A percentile compares a stretch with the other conserved stretches of the same genome.
Evolutionary conservation across 2,113 vertebrate species (phyloP).

Genomic region (Tichodroma muraria): DNA sequence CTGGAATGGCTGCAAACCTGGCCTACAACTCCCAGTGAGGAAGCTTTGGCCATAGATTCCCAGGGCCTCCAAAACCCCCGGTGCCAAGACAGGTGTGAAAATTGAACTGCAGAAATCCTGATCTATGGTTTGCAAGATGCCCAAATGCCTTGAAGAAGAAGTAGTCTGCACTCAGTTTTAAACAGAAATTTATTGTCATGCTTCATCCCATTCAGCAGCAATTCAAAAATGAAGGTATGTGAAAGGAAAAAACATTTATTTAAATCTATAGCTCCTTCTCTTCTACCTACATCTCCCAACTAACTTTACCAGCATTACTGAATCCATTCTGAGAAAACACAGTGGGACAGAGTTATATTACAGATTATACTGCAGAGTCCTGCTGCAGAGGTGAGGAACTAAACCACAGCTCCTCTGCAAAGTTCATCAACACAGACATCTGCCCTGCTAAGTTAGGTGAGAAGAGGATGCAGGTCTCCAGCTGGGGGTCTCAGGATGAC

Average conservation of each 20-base stretch:
- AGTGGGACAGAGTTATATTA: not conserved
- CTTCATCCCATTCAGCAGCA: not conserved
- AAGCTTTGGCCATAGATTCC: not conserved
- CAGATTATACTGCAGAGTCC: not conserved
- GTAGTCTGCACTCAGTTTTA: not conserved
- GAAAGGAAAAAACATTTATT: not conserved
- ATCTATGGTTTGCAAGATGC: not conserved
- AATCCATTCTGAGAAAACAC: not conserved
- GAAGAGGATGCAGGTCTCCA: not conserved
- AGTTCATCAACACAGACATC: not conserved
- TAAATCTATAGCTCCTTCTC: not conserved
- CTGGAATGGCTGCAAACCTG: not conserved
- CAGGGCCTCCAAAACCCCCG: not conserved
- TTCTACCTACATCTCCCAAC: not conserved
- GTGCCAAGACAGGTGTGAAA: not conserved
- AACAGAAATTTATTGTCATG: not conserved
- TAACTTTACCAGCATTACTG: not conserved
- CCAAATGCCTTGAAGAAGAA: not conserved
- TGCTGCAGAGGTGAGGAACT: not conserved
- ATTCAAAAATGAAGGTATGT: not conserved
- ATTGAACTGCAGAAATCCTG: not conserved
- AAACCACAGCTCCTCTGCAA: not conserved
- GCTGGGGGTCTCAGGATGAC: not conserved
- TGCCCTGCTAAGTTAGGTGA: not conserved
- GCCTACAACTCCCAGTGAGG: not conserved